Conservation (phyloP, 2,113 vertebrate species). For the Ictalurus furcatus region DNA sequence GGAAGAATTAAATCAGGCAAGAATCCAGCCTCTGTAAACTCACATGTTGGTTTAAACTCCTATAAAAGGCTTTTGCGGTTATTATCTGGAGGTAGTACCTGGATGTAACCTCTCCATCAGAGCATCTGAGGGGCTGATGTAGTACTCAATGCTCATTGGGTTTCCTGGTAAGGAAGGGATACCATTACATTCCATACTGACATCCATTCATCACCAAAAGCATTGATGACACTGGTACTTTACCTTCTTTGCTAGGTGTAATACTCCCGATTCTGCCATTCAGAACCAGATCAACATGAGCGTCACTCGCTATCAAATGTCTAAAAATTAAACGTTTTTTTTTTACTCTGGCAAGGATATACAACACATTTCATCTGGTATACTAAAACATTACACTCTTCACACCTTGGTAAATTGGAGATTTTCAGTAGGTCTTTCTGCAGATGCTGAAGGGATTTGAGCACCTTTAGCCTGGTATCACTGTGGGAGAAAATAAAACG, state of each 20-base stretch:
- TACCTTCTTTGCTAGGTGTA: slow-evolving; percentile 72
- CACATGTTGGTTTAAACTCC: background rate
- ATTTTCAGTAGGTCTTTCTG: slow-evolving; percentile 77
- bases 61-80: background rate
- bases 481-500: slow-evolving; percentile 56
- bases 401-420: slow-evolving; percentile 73
- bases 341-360: background rate
- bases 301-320: slow-evolving; percentile 56
- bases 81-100: slow-evolving; percentile 57
- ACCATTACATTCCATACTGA: background rate
- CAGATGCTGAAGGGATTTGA: slow-evolving; percentile 72
- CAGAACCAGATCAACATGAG: slow-evolving; percentile 69
- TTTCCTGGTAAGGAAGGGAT: slow-evolving; percentile 62
- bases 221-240: background rate
- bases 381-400: background rate
- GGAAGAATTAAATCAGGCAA: background rate
- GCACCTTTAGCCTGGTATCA: slow-evolving; percentile 74
- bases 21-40: background rate
- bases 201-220: background rate
- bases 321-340: slow-evolving; percentile 53
- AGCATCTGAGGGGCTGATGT: slow-evolving; percentile 66
- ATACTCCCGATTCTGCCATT: slow-evolving; percentile 76
- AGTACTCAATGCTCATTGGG: slow-evolving; percentile 77
- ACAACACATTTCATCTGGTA: background rate
- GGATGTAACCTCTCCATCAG: slow-evolving; percentile 61